These are phyloP conservation scores for Drosophila nebulosa DNA, from an alignment of 1,140 invertebrate species.

Conservation along the genomic window DNA sequence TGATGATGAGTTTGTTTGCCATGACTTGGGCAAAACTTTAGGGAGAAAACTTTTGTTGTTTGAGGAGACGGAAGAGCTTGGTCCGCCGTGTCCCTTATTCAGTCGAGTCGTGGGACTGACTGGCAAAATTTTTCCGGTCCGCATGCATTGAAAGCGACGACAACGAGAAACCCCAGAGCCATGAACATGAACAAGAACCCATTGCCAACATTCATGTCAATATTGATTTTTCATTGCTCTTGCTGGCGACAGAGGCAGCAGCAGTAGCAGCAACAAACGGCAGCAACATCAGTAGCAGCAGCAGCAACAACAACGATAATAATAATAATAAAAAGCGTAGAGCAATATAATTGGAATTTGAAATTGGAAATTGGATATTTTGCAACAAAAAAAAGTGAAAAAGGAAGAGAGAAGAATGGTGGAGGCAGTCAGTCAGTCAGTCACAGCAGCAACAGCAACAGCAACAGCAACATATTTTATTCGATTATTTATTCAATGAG, in stretches of 20 bases:
- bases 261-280: conserved; percentile 8
- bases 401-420: conserved; percentile 38
- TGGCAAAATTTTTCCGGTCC: conserved; percentile 28
- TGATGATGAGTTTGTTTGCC: conserved; percentile 38
- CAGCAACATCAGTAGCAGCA: conserved; percentile 28
- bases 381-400: conserved; percentile 56
- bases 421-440: not conserved
- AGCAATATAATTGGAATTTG: conserved; percentile 79
- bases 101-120: conserved; percentile 26
- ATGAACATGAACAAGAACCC: conserved; percentile 18
- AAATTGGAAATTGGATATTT: conserved; percentile 79
- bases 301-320: conserved; percentile 41
- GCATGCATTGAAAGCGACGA: conserved; percentile 35
- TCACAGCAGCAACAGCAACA: conserved; percentile 6
- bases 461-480: conserved; percentile 57
- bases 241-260: conserved; percentile 32
- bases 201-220: conserved; percentile 68
- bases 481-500: conserved; percentile 78
- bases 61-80: conserved; percentile 7
- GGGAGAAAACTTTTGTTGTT: conserved; percentile 14
- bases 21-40: conserved; percentile 9
- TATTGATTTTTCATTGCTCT: conserved; percentile 74
- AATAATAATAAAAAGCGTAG: conserved; percentile 77
- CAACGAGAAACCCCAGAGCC: not conserved
- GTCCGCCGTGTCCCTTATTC: conserved; percentile 35